These are phyloP conservation scores for Neuroterus valhalla DNA, from an alignment of 1,140 invertebrate species.

Conservation along the genomic window DNA sequence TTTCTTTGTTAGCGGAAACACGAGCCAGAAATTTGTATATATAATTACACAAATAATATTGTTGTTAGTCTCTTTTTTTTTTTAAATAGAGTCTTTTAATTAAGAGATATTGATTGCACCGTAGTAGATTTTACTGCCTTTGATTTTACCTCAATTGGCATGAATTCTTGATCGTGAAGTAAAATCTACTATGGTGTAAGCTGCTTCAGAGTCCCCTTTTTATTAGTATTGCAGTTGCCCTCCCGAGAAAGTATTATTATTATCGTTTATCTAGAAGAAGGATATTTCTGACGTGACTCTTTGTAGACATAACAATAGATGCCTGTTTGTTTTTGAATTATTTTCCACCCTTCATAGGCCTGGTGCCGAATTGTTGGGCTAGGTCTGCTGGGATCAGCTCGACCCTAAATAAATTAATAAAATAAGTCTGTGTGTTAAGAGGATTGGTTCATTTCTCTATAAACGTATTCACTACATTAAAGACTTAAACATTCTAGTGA, in stretches of 20 bases:
- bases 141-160: too few species aligned
- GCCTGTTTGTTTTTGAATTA: constrained; percentile 4
- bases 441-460: too few species aligned
- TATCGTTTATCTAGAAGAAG: background rate
- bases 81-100: too few species aligned
- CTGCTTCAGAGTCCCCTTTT: background rate
- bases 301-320: background rate
- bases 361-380: background rate
- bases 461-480: too few species aligned
- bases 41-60: too few species aligned
- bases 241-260: constrained; percentile 14
- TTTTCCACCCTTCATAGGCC: background rate
- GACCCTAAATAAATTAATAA: background rate
- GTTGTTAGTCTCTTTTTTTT: too few species aligned
- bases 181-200: background rate
- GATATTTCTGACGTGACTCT: background rate
- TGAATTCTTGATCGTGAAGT: background rate
- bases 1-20: constrained; percentile 2
- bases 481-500: too few species aligned
- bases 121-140: too few species aligned
- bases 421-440: too few species aligned
- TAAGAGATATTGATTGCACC: too few species aligned
- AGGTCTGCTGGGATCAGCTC: background rate
- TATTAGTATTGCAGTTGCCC: constrained; percentile 17
- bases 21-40: background rate